Percentiles rank a stretch among this genome's conserved stretches.
These are phyloP conservation scores for Rotaria socialis DNA, from an alignment of 2,888 invertebrate species.

Conservation along the genomic window DNA sequence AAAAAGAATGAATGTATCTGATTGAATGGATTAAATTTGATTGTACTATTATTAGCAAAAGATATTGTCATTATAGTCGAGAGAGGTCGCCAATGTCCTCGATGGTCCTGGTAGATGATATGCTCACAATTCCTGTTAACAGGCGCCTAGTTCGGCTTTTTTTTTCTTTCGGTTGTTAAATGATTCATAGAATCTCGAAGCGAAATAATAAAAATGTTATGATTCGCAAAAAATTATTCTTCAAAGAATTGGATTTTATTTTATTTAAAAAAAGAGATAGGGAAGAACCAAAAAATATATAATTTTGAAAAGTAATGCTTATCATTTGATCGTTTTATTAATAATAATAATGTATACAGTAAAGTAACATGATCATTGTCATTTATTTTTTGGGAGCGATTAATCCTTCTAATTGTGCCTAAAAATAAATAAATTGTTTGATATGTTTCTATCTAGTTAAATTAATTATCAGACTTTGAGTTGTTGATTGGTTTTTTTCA, in stretches of 20 bases:
- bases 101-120: not conserved
- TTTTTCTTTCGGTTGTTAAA: no score
- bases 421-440: conserved; percentile 53
- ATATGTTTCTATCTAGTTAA: not conserved
- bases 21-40: not conserved
- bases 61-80: not conserved
- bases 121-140: no score
- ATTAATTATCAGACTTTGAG: conserved; percentile 67
- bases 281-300: not conserved
- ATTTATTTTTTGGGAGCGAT: conserved; percentile 84
- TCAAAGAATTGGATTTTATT: not conserved
- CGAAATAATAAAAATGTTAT: not conserved
- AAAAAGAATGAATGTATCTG: not conserved
- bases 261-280: not conserved
- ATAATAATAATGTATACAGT: conserved; percentile 2
- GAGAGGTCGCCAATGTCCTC: not conserved
- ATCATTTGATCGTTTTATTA: not conserved
- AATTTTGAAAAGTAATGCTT: no score
- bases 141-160: no score
- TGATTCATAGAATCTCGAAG: no score
- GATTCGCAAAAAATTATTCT: conserved; percentile 45
- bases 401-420: conserved; percentile 87
- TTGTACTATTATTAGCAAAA: not conserved
- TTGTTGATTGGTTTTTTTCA: conserved; percentile 88
- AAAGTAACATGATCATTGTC: not conserved